These are phyloP conservation scores for Eidolon helvum DNA, from an alignment of 2,113 vertebrate species.

Conservation along the genomic window DNA sequence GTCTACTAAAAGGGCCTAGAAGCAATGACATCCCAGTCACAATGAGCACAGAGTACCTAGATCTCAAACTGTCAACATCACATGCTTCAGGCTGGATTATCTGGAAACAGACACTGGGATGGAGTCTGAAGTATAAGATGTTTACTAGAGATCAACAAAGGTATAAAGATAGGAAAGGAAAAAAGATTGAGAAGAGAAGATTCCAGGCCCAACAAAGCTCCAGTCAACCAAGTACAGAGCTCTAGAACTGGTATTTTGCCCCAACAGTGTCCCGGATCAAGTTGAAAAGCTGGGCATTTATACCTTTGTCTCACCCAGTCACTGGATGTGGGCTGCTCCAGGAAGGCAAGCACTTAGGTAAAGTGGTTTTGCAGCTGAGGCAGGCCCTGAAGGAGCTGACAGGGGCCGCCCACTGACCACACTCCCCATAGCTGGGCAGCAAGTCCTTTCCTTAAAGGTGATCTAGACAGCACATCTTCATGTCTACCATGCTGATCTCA, in stretches of 20 bases:
- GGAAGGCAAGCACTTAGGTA: background rate
- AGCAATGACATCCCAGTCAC: background rate
- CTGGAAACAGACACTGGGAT: background rate
- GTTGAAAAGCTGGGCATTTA: background rate
- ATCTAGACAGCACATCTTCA: background rate
- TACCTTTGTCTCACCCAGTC: background rate
- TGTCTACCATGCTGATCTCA: background rate
- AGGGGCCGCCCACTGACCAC: background rate
- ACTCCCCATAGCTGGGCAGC: background rate
- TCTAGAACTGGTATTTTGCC: background rate
- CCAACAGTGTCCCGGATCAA: background rate
- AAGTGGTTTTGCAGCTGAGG: background rate
- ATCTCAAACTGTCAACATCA: background rate
- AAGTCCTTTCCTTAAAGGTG: background rate
- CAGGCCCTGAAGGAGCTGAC: background rate
- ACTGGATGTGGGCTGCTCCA: background rate
- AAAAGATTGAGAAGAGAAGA: background rate
- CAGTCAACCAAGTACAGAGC: background rate
- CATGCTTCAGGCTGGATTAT: background rate
- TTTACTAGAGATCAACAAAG: background rate
- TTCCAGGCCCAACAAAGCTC: background rate
- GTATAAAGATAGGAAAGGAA: background rate
- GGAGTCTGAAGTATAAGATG: background rate
- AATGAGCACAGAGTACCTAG: background rate
- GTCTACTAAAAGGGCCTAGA: background rate